Conservation (phyloP, 1,140 invertebrate genomes). For the Hyles euphorbiae region DNA sequence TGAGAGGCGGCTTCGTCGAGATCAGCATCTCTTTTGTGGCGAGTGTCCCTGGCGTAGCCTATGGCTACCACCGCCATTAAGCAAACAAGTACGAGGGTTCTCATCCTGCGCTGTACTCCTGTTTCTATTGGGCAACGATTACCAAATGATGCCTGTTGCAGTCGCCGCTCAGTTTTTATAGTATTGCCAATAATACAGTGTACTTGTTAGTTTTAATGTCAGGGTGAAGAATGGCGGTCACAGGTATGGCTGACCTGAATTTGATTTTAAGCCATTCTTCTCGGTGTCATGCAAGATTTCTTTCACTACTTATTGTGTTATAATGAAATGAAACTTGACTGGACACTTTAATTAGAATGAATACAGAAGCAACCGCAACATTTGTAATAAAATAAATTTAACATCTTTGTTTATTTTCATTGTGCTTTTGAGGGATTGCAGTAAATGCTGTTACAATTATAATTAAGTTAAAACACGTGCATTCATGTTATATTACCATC, state of each 20-base stretch:
- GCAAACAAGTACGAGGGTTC: constrained; percentile 35
- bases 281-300: constrained; percentile 2
- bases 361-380: not conserved
- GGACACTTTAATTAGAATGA: not conserved
- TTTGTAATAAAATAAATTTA: constrained; percentile 3
- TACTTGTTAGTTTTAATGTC: constrained; percentile 56
- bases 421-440: no score
- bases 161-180: constrained; percentile 63
- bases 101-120: constrained; percentile 51
- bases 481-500: no score
- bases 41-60: constrained; percentile 42
- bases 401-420: not conserved
- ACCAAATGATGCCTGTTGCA: constrained; percentile 63
- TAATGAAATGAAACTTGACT: not conserved
- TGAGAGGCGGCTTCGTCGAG: constrained; percentile 74
- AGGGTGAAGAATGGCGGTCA: constrained; percentile 57
- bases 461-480: no score
- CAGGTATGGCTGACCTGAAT: constrained; percentile 52
- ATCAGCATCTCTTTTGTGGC: constrained; percentile 69
- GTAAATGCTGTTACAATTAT: no score
- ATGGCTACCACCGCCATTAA: constrained; percentile 35
- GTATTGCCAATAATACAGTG: constrained; percentile 64
- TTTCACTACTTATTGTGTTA: not conserved
- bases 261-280: constrained; percentile 24
- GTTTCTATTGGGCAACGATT: constrained; percentile 51